Conservation (phyloP, 1,140 invertebrate genomes). For the Drosophila kikkawai region DNA sequence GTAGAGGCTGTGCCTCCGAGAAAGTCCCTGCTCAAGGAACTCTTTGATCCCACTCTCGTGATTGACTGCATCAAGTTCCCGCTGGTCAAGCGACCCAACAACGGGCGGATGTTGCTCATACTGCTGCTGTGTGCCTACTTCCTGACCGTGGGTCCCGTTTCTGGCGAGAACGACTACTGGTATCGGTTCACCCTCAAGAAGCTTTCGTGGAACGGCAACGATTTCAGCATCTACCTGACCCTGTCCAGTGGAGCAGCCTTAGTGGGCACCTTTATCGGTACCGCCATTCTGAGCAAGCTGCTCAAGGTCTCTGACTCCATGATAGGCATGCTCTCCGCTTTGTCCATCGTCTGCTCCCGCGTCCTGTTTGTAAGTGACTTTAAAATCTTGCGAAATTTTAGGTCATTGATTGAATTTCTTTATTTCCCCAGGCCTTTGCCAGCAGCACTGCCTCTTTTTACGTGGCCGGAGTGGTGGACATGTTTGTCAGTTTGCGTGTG, state of each 20-base stretch:
- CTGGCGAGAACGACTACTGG: conserved; percentile 78
- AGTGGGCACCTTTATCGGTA: conserved; percentile 79
- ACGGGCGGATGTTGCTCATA: conserved; percentile 69
- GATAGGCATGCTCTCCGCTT: conserved; percentile 75
- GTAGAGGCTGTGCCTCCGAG: conserved; percentile 41
- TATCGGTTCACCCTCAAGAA: conserved; percentile 78
- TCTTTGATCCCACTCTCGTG: conserved; percentile 82
- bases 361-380: conserved; percentile 68
- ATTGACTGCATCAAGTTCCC: conserved; percentile 75
- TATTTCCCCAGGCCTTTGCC: conserved; percentile 64
- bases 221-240: conserved; percentile 74
- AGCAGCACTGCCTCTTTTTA: conserved; percentile 70
- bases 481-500: conserved; percentile 77
- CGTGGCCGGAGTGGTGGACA: conserved; percentile 73
- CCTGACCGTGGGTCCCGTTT: conserved; percentile 70
- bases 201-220: conserved; percentile 82
- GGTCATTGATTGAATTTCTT: neutral
- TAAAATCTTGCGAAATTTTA: neutral
- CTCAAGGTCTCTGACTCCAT: conserved; percentile 76
- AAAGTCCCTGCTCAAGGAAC: conserved; percentile 61
- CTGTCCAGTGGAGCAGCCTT: conserved; percentile 63
- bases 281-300: conserved; percentile 79
- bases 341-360: conserved; percentile 70
- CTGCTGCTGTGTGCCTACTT: conserved; percentile 76
- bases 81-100: conserved; percentile 70